phyloP scores from a whole-genome alignment of 2,888 invertebrate genomes.

The Physocephala rufipes region DNA sequence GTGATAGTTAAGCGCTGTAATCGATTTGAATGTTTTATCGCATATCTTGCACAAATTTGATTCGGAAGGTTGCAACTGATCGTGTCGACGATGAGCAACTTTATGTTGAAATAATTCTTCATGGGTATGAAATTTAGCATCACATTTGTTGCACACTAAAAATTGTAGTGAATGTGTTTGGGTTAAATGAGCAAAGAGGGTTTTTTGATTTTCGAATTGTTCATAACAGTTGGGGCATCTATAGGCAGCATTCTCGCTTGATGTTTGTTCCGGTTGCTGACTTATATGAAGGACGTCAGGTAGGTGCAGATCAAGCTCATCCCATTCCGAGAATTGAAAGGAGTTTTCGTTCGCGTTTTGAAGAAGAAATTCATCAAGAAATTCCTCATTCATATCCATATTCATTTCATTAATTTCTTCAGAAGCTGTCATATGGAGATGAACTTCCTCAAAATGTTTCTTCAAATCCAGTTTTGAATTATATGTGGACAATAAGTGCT shows the following conservation, averaged over 20 bases:
- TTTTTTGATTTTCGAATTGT: slow-evolving; percentile 44
- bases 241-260: slow-evolving; percentile 31
- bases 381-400: slow-evolving; percentile 52
- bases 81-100: slow-evolving; percentile 31
- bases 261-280: slow-evolving; percentile 1
- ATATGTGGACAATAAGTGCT: slow-evolving; percentile 19
- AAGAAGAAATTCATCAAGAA: slow-evolving; percentile 51
- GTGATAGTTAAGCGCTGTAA: slow-evolving; percentile 45
- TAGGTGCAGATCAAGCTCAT: slow-evolving; percentile 48
- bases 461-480: slow-evolving; percentile 32
- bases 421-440: slow-evolving; percentile 32
- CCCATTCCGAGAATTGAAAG: slow-evolving; percentile 53
- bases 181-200: slow-evolving; percentile 46
- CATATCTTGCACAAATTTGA: slow-evolving; percentile 40
- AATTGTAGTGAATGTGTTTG: slow-evolving; percentile 42
- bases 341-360: slow-evolving; percentile 49
- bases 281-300: slow-evolving; percentile 46
- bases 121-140: slow-evolving; percentile 40
- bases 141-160: slow-evolving; percentile 45
- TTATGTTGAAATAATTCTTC: slow-evolving; percentile 41
- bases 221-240: slow-evolving; percentile 50
- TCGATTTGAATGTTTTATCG: slow-evolving; percentile 43
- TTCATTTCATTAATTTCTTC: slow-evolving; percentile 45
- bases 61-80: slow-evolving; percentile 2
- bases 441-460: slow-evolving; percentile 41